Base-by-base conservation (phyloP, 2,888 invertebrate genomes). In the Ormia ochracea region DNA sequence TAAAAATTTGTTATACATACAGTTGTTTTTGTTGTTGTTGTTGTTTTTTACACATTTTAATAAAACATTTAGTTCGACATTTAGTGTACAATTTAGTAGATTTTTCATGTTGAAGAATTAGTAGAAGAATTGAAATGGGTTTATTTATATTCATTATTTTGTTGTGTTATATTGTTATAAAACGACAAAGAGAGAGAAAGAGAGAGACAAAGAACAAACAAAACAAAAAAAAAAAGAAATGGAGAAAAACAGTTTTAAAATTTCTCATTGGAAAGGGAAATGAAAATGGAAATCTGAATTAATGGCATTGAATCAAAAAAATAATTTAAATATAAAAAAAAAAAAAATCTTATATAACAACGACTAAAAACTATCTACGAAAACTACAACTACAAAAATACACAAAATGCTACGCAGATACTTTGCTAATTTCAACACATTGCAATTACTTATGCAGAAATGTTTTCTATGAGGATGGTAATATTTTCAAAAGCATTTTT, bases 121-220 rank as follows among this genome's bases (percentile, higher is more conserved):
- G 66, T 68, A 26, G 43, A 26, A 52, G 38, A 66, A 41, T 72
- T 72, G 14, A 38, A 21, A 23, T 52, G n/a, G n/a, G 38, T 72
- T 54, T 19, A 45, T 14, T 36, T 5, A n/a, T 14, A n/a, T 38
- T 1, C 14, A 14, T 5, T n/a, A 14, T 38, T 14, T 65, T 74
- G 56, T 36, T 28, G 56, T 63, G 43, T 78, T 61, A 50, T 52
- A 61, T 76, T 61, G 28, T 52, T 68, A 36, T 31, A 78, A 72
- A 81, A 45, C 81, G 75, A 82, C 78, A 80, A 74, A 82, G 77
- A 80, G 70, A 81, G 81, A 82, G 78, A 79, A 72, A 82, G 68
- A 69, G 69, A 77, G n/a, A n/a, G n/a, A n/a, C n/a, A 72, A 81
- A 45, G 81, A 73, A 82, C 78, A 80, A 74, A 82, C 74, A 80